phyloP scores from a whole-genome alignment of 2,113 vertebrate genomes.

The Synchiropus splendidus region DNA sequence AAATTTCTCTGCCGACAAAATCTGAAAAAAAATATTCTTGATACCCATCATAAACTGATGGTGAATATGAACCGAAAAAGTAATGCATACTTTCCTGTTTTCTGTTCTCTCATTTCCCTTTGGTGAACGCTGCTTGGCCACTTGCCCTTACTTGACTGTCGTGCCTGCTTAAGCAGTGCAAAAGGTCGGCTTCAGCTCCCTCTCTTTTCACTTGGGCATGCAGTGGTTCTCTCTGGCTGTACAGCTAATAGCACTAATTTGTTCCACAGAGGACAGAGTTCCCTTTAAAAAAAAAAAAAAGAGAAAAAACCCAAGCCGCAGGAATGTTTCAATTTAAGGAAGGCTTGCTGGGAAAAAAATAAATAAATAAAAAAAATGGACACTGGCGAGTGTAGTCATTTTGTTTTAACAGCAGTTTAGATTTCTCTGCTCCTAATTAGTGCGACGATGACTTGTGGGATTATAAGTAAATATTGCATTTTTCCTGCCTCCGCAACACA shows the following conservation, averaged over 20 bases:
- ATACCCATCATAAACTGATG: too few species aligned
- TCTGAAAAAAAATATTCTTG: too few species aligned
- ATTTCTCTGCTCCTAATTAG: conserved; percentile 47
- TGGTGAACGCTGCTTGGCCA: too few species aligned
- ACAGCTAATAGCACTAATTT: conserved; percentile 55
- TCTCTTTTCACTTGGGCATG: conserved; percentile 33
- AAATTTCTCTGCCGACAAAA: too few species aligned
- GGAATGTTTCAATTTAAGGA: conserved; percentile 47
- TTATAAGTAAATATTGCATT: conserved; percentile 26
- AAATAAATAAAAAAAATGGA: too few species aligned
- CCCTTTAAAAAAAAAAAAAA: conserved; percentile 38
- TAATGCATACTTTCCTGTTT: too few species aligned
- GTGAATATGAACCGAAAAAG: too few species aligned
- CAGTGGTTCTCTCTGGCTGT: conserved; percentile 48
- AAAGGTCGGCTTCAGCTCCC: conserved; percentile 25
- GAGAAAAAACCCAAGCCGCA: conserved; percentile 42
- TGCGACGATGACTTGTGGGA: conserved; percentile 15
- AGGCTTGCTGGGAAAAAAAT: conserved; percentile 39
- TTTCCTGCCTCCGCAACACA: conserved; percentile 24
- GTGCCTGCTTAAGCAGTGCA: conserved; percentile 13
- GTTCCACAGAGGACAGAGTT: conserved; percentile 54
- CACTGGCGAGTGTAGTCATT: conserved; percentile 25
- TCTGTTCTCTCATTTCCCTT: too few species aligned
- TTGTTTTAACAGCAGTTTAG: conserved; percentile 3
- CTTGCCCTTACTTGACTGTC: conserved; percentile 4